These are phyloP conservation scores for Drosophila putrida DNA, from an alignment of 2,888 invertebrate genomes.

Conservation along the genomic window DNA sequence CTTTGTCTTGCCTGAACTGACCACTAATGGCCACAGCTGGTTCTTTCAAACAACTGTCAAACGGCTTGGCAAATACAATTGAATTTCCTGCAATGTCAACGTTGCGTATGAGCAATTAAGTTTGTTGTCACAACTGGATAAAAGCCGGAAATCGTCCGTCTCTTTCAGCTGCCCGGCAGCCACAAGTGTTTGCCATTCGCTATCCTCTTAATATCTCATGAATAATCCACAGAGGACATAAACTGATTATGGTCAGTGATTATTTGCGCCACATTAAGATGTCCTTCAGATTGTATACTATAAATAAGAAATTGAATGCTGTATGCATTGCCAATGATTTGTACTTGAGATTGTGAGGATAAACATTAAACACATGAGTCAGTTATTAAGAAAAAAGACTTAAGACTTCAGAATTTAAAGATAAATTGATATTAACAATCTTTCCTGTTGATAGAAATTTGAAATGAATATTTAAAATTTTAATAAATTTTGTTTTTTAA, in stretches of 20 bases:
- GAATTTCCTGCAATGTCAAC: conserved; percentile 41
- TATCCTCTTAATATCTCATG: conserved; percentile 43
- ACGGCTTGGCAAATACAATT: conserved; percentile 42
- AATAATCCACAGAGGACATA: conserved; percentile 54
- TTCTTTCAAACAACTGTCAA: conserved; percentile 13
- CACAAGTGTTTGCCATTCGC: conserved; percentile 23
- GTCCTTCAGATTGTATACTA: conserved; percentile 2
- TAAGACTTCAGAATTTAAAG: not conserved
- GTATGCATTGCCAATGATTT: conserved; percentile 12
- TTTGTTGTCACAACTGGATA: conserved; percentile 26
- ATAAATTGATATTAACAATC: not conserved
- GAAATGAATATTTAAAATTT: not conserved
- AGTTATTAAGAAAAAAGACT: not conserved
- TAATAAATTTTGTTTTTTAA: not conserved
- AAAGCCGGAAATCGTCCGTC: conserved; percentile 3
- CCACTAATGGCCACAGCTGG: conserved; percentile 28
- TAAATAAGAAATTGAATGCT: conserved; percentile 1
- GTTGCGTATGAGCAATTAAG: conserved; percentile 60
- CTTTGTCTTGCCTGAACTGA: conserved; percentile 16
- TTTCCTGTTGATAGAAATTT: not conserved
- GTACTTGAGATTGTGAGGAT: not conserved
- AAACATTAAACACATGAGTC: not conserved
- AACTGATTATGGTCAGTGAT: conserved; percentile 56
- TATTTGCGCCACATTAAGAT: conserved; percentile 57
- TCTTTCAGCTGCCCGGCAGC: conserved; percentile 17